Base-by-base conservation (phyloP, 2,888 invertebrate genomes). In the Eutolmus rufibarbis region DNA sequence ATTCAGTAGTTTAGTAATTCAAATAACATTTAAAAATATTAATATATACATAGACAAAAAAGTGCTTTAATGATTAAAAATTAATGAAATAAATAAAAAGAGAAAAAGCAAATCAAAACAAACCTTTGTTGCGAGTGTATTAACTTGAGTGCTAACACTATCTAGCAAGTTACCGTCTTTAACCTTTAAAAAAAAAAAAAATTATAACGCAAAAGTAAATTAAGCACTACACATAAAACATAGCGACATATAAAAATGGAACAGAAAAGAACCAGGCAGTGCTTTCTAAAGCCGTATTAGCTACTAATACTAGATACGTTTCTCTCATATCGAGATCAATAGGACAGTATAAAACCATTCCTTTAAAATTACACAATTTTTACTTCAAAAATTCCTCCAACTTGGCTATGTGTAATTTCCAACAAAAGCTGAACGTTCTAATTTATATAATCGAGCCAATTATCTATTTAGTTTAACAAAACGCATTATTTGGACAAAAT, bases 81-180 rank as follows among this genome's bases (percentile, higher is more conserved):
- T 43, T 34, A 34, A 7, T 34, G 34, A 43, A 43, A 43, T 40
- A 40, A 43, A 43, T 43, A 43, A 43, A 23, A 86, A 37, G 0
- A 88, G 76, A 84, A 66, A 57, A 88, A 81, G 56, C 31, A 86
- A 87, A 79, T 16, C 8, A 85, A 89, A 91, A 91, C 92, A 88
- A 91, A 95, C 95, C 95, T 95, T 95, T 90, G 92, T 92, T 89
- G 95, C 94, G 91, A 95, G 93, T 91, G 91, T 94, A 91, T 94
- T 93, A 89, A 95, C 95, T 91, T 95, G 95, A 89, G 92, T 91
- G 89, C 94, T 94, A 90, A 95, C 94, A 90, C 94, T 95, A 91
- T 95, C 95, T 93, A 95, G 93, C 91, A 95, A 93, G 90, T 94
- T 94, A 91, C 95, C 95, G 90, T 95, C 95, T 93, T 95, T 95